phyloP scores from a whole-genome alignment of 2,113 vertebrate species.

The Telmatochromis sp. region DNA sequence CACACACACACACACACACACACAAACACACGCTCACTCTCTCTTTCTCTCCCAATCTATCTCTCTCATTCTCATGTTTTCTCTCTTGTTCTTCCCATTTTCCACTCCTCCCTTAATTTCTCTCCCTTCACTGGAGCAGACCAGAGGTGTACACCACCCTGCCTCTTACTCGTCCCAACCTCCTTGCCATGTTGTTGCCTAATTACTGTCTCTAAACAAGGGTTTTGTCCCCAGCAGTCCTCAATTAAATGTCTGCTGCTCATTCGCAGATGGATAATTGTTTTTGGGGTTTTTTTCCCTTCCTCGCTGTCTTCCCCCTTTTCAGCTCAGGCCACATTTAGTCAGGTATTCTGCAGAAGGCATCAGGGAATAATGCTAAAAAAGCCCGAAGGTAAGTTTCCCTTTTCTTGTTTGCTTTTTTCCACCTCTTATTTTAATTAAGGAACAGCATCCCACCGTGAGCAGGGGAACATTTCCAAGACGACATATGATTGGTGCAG shows the following conservation, averaged over 20 bases:
- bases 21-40: neutral
- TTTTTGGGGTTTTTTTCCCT: neutral
- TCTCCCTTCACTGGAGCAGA: constrained; percentile 5
- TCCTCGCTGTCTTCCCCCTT: neutral
- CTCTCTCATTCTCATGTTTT: constrained; percentile 4
- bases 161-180: neutral
- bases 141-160: constrained; percentile 1
- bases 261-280: constrained; percentile 48
- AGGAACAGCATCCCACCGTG: constrained; percentile 2
- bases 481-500: constrained; percentile 26
- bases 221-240: constrained; percentile 30
- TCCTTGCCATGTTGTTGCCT: constrained; percentile 25
- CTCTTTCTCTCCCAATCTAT: neutral
- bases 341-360: constrained; percentile 34
- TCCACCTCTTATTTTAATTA: constrained; percentile 30
- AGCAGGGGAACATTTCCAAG: constrained; percentile 28
- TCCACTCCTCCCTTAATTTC: neutral
- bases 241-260: constrained; percentile 43
- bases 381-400: constrained; percentile 34
- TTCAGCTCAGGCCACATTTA: constrained; percentile 33
- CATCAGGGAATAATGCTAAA: constrained; percentile 19
- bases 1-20: constrained; percentile 13
- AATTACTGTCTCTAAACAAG: constrained; percentile 48
- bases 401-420: neutral
- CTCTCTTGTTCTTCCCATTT: neutral